Conservation (phyloP, 1,140 invertebrate species). For the Macrostomum lignano region DNA sequence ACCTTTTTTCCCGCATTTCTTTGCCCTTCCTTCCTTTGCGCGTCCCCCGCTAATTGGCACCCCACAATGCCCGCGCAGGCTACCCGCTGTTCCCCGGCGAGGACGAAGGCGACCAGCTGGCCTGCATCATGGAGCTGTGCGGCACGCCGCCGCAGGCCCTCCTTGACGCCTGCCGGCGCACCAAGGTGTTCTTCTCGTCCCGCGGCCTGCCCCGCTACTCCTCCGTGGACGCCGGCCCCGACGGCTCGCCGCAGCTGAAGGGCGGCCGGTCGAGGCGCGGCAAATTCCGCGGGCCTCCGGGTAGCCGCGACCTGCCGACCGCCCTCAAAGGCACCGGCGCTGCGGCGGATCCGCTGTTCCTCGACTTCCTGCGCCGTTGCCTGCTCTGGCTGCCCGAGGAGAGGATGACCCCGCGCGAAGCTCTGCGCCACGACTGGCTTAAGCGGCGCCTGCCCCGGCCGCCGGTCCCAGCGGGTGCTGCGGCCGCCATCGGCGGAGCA, state of each 20-base stretch:
- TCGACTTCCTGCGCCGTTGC: constrained; percentile 78
- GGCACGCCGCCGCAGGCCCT: constrained; percentile 16
- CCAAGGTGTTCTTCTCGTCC: constrained; percentile 31
- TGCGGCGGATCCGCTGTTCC: constrained; percentile 38
- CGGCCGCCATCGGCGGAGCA: too few relatives aligned
- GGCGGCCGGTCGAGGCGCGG: constrained; percentile 38
- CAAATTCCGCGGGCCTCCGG: constrained; percentile 39
- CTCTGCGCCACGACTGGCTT: constrained; percentile 71
- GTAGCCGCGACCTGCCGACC: constrained; percentile 48
- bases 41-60: too few relatives aligned
- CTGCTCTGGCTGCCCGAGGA: constrained; percentile 75
- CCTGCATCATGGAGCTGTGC: constrained; percentile 26
- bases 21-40: too few relatives aligned
- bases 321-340: constrained; percentile 49
- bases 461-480: too few relatives aligned
- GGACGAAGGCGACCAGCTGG: constrained; percentile 26
- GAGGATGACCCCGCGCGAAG: constrained; percentile 62
- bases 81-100: constrained; percentile 27
- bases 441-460: constrained; percentile 6
- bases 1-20: too few relatives aligned
- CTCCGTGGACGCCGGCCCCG: constrained; percentile 40
- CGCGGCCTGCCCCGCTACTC: constrained; percentile 70
- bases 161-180: constrained; percentile 7
- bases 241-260: neutral
- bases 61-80: constrained; percentile 9